phyloP scores from a whole-genome alignment of 2,888 invertebrate genomes.

The Agrotis segetum region DNA sequence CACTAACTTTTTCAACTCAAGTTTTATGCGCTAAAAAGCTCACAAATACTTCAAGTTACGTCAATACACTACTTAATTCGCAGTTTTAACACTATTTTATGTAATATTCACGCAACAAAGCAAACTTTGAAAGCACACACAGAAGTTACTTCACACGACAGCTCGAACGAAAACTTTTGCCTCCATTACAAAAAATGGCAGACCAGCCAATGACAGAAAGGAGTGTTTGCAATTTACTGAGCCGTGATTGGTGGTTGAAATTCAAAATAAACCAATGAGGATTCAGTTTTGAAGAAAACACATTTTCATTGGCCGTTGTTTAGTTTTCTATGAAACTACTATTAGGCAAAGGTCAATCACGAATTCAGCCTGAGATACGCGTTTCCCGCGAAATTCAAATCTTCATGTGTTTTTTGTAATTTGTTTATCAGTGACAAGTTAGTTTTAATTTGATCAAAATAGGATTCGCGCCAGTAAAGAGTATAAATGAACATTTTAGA shows the following conservation, averaged over 20 bases:
- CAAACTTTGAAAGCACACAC: background rate
- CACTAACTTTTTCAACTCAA: background rate
- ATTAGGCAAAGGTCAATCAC: background rate
- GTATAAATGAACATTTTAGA: too few species aligned
- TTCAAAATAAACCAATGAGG: constrained; percentile 21
- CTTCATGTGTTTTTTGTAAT: too few species aligned
- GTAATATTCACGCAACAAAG: background rate
- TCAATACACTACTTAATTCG: background rate
- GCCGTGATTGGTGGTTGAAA: constrained; percentile 32
- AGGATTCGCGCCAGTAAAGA: too few species aligned
- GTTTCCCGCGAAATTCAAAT: too few species aligned
- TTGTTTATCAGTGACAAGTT: too few species aligned
- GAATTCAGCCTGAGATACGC: constrained; percentile 7
- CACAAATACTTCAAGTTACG: constrained; percentile 6
- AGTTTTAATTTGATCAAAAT: too few species aligned
- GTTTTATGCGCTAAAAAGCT: constrained; percentile 8
- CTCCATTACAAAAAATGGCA: constrained; percentile 30
- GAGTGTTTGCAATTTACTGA: background rate
- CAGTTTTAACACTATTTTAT: background rate
- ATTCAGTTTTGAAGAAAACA: background rate
- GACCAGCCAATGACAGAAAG: constrained; percentile 16
- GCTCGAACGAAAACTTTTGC: constrained; percentile 34
- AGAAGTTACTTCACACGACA: background rate
- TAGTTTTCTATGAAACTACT: background rate
- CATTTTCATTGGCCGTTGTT: constrained; percentile 19